Conservation (phyloP, 23 tunicate genomes). For the Halocynthia aurantium region DNA sequence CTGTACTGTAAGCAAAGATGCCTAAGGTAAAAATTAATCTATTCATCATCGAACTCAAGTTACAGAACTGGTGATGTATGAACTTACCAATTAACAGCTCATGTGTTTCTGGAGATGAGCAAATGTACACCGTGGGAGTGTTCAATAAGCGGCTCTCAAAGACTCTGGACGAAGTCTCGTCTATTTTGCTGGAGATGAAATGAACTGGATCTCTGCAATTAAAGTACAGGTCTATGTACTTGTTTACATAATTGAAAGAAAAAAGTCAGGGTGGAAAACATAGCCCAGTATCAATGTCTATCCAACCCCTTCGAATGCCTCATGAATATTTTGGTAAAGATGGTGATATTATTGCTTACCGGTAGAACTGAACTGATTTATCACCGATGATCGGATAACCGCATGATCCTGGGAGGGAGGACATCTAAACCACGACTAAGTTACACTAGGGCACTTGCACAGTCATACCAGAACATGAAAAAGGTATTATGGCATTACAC, state of each 20-base stretch:
- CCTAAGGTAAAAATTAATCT: too few relatives aligned
- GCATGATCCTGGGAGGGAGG: conserved; percentile 44
- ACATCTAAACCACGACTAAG: not conserved
- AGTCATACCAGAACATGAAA: too few relatives aligned
- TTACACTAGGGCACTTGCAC: too few relatives aligned
- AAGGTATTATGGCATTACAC: too few relatives aligned
- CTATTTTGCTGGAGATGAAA: conserved; percentile 19
- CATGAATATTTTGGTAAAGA: not conserved
- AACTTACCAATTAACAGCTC: conserved; percentile 27
- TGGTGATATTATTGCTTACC: conserved; percentile 4
- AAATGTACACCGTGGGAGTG: conserved; percentile 49
- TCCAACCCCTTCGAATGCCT: not conserved
- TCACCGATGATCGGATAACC: conserved; percentile 66
- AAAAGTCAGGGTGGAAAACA: too few relatives aligned
- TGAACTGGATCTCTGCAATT: conserved; percentile 31
- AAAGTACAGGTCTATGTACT: not conserved
- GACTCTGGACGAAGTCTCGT: conserved; percentile 14
- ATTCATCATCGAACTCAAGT: not conserved
- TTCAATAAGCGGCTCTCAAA: conserved; percentile 48
- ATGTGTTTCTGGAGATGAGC: conserved; percentile 37
- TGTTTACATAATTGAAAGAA: too few relatives aligned
- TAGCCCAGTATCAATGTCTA: too few relatives aligned
- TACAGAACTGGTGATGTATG: not conserved
- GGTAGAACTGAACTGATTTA: conserved; percentile 45
- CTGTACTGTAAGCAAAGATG: too few relatives aligned